Base-by-base conservation (phyloP, 1,140 invertebrate genomes). In the Araneus ventricosus region DNA sequence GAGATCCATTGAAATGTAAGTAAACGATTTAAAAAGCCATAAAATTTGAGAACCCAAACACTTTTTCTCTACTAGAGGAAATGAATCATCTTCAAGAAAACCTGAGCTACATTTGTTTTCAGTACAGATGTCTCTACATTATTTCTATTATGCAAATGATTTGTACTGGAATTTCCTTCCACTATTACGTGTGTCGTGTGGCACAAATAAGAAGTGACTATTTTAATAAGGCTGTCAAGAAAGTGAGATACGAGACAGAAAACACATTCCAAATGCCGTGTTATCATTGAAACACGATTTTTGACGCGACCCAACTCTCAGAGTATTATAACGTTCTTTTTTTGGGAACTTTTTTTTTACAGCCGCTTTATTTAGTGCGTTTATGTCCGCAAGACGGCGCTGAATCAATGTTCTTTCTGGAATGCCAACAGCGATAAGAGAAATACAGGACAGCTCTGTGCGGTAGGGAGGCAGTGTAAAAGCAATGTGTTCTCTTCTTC, bases 341-440 rank as follows among this genome's bases (percentile, higher is more conserved):
- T 52, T 20, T 14, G 27, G 5, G n/a, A 14, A 0, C 27, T 30
- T 84, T 84, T 84, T 86, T 87, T 61, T 59, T 24, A 61, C 52
- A 57, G 17, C 34, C 30, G 70, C 70, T 34, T 75, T 75, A 75
- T 75, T 24, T 57, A 92, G 79, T 52, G 61, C 89, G 39, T 41
- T 79, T 86, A 82, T 61, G 82, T 30, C 90, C 90, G 27, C 80
- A 37, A 92, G 82, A 57, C 90, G 90, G 80, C 80, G 90, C 80
- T 92, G 57, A 80, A 90, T 86, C 61, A 61, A n/a, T 20, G 22
- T 39, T 75, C 45, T 86, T 75, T 45, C 34, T 41, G 52, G 17
- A 86, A 92, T 86, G 61, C 59, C 90, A 85, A 70, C 41, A 24
- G 37, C 27, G 90, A 92, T 92, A 92, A 92, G 82, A 85, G 90